A percentile compares a stretch with the other conserved stretches of the same genome.
Evolutionary conservation across 2,888 invertebrate species (phyloP).

Genomic region (Tridacna crocea): DNA sequence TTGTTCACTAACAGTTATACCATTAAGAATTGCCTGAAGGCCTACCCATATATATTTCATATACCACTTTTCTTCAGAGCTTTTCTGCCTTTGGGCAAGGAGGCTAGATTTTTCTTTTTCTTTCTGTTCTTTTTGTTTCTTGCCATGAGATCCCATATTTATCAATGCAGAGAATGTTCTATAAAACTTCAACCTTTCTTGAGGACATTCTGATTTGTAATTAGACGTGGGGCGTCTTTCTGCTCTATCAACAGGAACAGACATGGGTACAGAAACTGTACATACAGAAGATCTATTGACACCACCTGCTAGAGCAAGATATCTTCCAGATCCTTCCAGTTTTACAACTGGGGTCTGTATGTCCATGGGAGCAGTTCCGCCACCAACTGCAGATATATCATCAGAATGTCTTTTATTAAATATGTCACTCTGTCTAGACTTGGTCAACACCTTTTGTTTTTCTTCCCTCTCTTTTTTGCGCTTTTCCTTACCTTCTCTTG

Average conservation of each 20-base stretch:
- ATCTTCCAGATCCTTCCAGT: slow-evolving; percentile 72
- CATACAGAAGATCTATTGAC: slow-evolving; percentile 35
- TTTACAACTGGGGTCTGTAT: slow-evolving; percentile 60
- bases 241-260: slow-evolving; percentile 27
- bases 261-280: slow-evolving; percentile 27
- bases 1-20: slow-evolving; percentile 89
- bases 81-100: slow-evolving; percentile 84
- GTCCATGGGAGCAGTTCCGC: slow-evolving; percentile 64
- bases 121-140: slow-evolving; percentile 78
- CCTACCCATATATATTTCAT: slow-evolving; percentile 97
- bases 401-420: slow-evolving; percentile 70
- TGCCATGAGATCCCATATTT: slow-evolving; percentile 86
- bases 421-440: slow-evolving; percentile 68
- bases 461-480: slow-evolving; percentile 70
- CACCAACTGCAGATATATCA: slow-evolving; percentile 59
- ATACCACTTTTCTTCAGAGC: slow-evolving; percentile 94
- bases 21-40: slow-evolving; percentile 90
- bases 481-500: slow-evolving; percentile 69
- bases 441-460: slow-evolving; percentile 72
- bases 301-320: slow-evolving; percentile 38
- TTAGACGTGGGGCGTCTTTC: slow-evolving; percentile 53
- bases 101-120: slow-evolving; percentile 53
- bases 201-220: slow-evolving; percentile 69
- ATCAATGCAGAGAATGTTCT: slow-evolving; percentile 90
- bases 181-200: slow-evolving; percentile 78